Conservation (phyloP, 2,888 invertebrate species). For the Dryobotodes eremita region DNA sequence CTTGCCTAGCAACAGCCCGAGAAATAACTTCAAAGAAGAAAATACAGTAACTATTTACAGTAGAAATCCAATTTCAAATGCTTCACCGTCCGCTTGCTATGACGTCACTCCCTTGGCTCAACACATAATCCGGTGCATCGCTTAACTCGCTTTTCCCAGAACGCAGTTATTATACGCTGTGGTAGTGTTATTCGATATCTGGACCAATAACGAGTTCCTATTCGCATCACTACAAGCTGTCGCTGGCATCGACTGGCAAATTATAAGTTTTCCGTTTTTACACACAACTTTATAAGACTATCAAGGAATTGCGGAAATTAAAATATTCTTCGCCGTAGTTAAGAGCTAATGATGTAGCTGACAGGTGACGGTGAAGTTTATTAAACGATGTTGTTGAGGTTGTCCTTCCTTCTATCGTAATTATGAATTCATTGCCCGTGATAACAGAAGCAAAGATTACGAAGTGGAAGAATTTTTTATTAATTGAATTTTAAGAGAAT, state of each 20-base stretch:
- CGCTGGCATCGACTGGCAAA: conserved; percentile 56
- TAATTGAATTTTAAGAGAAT: too few species aligned
- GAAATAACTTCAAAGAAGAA: conserved; percentile 36
- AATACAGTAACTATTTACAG: conserved; percentile 53
- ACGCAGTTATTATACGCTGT: conserved; percentile 57
- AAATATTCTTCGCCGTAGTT: conserved; percentile 18
- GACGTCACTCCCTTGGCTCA: conserved; percentile 52
- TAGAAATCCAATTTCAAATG: conserved; percentile 61
- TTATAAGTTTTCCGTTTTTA: conserved; percentile 58
- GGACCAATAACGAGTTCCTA: conserved; percentile 65
- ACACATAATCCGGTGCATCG: conserved; percentile 53
- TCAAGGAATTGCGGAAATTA: conserved; percentile 50
- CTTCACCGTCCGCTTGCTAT: conserved; percentile 38
- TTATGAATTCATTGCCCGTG: neutral
- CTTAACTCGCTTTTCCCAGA: conserved; percentile 48
- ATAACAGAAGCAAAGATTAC: neutral
- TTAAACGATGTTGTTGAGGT: conserved; percentile 3
- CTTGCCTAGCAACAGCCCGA: conserved; percentile 3
- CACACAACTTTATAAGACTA: conserved; percentile 45
- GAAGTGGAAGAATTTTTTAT: neutral
- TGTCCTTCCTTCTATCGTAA: neutral
- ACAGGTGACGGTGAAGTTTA: conserved; percentile 13
- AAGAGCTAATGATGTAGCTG: conserved; percentile 31
- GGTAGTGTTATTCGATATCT: conserved; percentile 66
- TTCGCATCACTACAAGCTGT: conserved; percentile 67